These are phyloP conservation scores for Verasper variegatus DNA, from an alignment of 2,113 vertebrate species.

Conservation along the genomic window DNA sequence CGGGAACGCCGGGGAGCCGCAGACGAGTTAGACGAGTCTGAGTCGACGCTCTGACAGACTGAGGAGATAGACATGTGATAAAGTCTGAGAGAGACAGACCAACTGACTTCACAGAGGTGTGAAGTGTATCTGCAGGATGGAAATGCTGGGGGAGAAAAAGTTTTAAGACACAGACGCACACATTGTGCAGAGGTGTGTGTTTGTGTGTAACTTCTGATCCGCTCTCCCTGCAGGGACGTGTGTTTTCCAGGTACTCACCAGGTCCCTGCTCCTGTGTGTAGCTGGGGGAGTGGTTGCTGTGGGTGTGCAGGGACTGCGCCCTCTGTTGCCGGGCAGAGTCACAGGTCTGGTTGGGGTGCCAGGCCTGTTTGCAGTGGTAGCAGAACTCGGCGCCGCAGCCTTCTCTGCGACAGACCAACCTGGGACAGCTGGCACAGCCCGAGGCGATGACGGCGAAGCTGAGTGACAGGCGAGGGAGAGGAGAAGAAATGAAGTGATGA, in stretches of 20 bases:
- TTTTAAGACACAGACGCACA: neutral
- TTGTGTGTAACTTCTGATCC: too few relatives aligned
- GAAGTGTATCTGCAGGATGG: constrained; percentile 19
- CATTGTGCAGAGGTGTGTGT: neutral
- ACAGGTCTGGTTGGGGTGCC: constrained; percentile 99
- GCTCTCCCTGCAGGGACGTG: neutral
- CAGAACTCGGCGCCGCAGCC: constrained; percentile 98
- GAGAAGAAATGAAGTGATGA: neutral
- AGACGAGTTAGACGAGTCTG: constrained; percentile 15
- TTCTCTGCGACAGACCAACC: constrained; percentile 93
- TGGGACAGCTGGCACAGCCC: constrained; percentile 97
- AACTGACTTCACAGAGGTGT: constrained; percentile 34
- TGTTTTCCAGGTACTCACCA: constrained; percentile 76
- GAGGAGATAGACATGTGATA: neutral
- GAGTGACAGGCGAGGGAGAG: constrained; percentile 10
- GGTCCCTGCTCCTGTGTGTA: constrained; percentile 94
- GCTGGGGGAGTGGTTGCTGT: constrained; percentile 96
- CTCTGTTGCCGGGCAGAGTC: constrained; percentile 97
- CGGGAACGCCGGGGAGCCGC: neutral
- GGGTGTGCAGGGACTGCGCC: constrained; percentile 90
- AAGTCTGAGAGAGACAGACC: too few relatives aligned
- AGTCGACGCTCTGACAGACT: constrained; percentile 29
- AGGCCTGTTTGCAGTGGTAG: constrained; percentile 99
- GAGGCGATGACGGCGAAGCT: constrained; percentile 98
- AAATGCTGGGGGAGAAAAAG: too few relatives aligned